phyloP scores from a whole-genome alignment of 2,888 invertebrate species.

The Lepidonotus clava region DNA sequence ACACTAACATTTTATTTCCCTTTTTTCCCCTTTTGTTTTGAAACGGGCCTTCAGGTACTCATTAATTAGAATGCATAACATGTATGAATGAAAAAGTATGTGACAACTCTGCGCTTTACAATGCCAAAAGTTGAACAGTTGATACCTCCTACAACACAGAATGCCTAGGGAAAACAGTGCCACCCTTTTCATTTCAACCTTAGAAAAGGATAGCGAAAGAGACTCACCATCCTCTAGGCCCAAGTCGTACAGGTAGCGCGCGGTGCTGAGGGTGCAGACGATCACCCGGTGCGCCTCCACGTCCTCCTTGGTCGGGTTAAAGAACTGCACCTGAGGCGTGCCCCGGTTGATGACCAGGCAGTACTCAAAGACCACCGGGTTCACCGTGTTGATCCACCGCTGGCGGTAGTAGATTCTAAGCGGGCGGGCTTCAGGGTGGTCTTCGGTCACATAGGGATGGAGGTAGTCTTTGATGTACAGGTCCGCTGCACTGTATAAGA shows the following conservation, averaged over 20 bases:
- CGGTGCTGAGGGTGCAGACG: constrained; percentile 90
- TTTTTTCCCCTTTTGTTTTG: too few species aligned
- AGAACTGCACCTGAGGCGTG: constrained; percentile 83
- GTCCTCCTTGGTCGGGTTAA: constrained; percentile 87
- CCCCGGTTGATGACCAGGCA: constrained; percentile 82
- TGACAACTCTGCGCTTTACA: too few species aligned
- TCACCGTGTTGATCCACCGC: constrained; percentile 89
- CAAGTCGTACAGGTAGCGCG: constrained; percentile 87
- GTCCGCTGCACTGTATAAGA: constrained; percentile 86
- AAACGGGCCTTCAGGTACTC: too few species aligned
- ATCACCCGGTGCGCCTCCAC: constrained; percentile 87
- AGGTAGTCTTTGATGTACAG: constrained; percentile 91
- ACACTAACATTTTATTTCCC: too few species aligned
- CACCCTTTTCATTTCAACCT: too few species aligned
- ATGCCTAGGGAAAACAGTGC: too few species aligned
- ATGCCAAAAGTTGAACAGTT: too few species aligned
- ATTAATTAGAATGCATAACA: too few species aligned
- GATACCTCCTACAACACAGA: too few species aligned
- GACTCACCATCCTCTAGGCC: constrained; percentile 81
- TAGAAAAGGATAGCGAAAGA: too few species aligned
- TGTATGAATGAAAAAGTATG: too few species aligned
- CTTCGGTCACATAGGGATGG: constrained; percentile 87
- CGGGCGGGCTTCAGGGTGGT: constrained; percentile 86
- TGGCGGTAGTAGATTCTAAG: constrained; percentile 90
- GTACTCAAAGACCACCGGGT: constrained; percentile 87